Base-by-base conservation (phyloP, 2,888 invertebrate genomes). In the Clitarchus hookeri region DNA sequence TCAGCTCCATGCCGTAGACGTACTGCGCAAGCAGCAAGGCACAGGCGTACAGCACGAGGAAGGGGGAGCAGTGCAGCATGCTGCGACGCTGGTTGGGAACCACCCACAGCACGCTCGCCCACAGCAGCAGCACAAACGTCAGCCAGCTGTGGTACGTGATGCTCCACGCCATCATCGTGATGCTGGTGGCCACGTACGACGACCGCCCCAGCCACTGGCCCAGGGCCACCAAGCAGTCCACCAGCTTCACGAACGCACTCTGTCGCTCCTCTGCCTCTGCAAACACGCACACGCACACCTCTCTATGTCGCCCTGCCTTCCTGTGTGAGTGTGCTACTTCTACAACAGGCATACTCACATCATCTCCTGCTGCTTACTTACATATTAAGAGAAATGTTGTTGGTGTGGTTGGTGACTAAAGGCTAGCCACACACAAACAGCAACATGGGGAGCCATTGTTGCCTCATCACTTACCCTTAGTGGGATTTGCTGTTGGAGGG, bases 101-200 rank as follows among this genome's bases (percentile, higher is more conserved):
- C 93, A 99, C 95, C 99, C 99, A 99, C 84, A 99, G 94, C 77
- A 98, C 92, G 91, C 99, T 98, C 0, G 99, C 98, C 96, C 97
- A 97, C 89, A 99, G 93, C 48, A 99, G 93, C 84, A 99, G 94
- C 36, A 98, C 96, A 91, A 99, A 99, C 0, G 99, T 98, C 89
- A 99, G 93, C 98, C 99, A 99, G 90, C 98, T 98, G 92, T 99
- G 98, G 91, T 98, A 99, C 90, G 98, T 97, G 90, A 99, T 98
- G 90, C 98, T 98, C 99, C 99, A 99, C 6, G 97, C 97, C 97
- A 98, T 98, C 97, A 98, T 98, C 25, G 96, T 95, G 88, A 98
- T 96, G 90, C 98, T 95, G 16, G 97, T 96, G 44, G 95, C 95
- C 86, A 97, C 95, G 90, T 98, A 98, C 85, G 97, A 97, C 86